Percentiles rank a stretch among this genome's conserved stretches.
Conservation (phyloP, 2,888 invertebrate genomes). For the Drosophila putrida region DNA sequence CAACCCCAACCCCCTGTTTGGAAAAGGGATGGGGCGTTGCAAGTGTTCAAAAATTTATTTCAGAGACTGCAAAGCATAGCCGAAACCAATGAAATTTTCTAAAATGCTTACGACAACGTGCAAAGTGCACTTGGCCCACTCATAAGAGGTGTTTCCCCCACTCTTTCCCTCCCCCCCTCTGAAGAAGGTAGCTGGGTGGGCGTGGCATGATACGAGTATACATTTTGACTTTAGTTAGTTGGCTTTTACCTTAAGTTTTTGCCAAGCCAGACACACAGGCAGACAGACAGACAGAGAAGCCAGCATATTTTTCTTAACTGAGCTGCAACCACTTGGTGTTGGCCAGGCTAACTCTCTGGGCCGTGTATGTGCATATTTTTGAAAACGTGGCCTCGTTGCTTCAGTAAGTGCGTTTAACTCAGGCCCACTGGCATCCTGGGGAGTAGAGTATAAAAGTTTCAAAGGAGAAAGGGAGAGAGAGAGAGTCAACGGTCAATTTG, state of each 20-base stretch:
- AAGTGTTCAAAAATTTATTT: conserved; percentile 70
- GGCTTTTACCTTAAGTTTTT: conserved; percentile 70
- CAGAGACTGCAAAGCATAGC: conserved; percentile 69
- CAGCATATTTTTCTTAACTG: conserved; percentile 66
- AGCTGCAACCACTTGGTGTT: conserved; percentile 51
- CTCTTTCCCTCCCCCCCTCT: not conserved
- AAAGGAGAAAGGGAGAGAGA: conserved; percentile 33
- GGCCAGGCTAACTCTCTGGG: conserved; percentile 27
- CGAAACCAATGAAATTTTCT: conserved; percentile 77
- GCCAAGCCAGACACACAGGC: conserved; percentile 27
- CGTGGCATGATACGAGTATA: conserved; percentile 24
- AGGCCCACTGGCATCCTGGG: conserved; percentile 34
- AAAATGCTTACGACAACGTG: conserved; percentile 74
- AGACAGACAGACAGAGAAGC: conserved; percentile 32
- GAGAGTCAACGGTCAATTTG: conserved; percentile 77
- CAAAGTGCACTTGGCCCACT: conserved; percentile 74
- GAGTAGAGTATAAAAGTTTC: conserved; percentile 40
- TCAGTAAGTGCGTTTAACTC: conserved; percentile 54
- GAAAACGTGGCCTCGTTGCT: conserved; percentile 32
- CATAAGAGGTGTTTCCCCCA: conserved; percentile 33
- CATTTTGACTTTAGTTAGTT: conserved; percentile 69
- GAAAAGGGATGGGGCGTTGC: not conserved
- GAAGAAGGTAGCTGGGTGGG: conserved; percentile 17
- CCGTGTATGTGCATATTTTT: conserved; percentile 59
- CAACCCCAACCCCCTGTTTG: no score